Evolutionary conservation across 92 coral and sea anemone species (phyloP).

Genomic region (Parazoanthus darwini): DNA sequence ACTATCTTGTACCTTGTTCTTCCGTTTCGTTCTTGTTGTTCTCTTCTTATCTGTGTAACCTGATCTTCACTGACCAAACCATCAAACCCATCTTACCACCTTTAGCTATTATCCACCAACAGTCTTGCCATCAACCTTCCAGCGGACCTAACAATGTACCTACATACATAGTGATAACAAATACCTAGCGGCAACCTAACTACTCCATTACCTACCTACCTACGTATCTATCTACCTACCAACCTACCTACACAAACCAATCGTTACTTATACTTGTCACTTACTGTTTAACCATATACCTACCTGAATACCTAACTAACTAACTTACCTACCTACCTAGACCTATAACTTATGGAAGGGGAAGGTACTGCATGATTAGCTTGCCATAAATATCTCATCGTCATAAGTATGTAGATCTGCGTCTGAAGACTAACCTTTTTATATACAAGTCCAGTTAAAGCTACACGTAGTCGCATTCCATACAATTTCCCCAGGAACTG

Average conservation of each 20-base stretch:
- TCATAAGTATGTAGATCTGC: background rate
- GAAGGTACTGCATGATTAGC: background rate
- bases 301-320: background rate
- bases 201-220: too few relatives aligned
- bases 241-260: too few relatives aligned
- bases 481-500: slow-evolving; percentile 38
- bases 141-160: background rate
- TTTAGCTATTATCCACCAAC: too few relatives aligned
- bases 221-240: too few relatives aligned
- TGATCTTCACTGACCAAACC: background rate
- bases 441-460: slow-evolving; percentile 32
- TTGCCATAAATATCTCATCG: background rate
- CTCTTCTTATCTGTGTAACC: background rate
- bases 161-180: too few relatives aligned
- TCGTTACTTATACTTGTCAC: too few relatives aligned
- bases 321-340: background rate
- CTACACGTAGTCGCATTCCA: slow-evolving; percentile 39
- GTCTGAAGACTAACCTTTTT: slow-evolving; percentile 24
- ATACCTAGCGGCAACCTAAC: too few relatives aligned
- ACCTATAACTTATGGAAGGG: background rate
- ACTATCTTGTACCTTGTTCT: too few relatives aligned
- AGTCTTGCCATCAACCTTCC: background rate
- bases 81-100: background rate
- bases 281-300: too few relatives aligned
- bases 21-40: too few relatives aligned